Base-by-base conservation (phyloP, 2,113 vertebrate species). In the Promerops cafer region DNA sequence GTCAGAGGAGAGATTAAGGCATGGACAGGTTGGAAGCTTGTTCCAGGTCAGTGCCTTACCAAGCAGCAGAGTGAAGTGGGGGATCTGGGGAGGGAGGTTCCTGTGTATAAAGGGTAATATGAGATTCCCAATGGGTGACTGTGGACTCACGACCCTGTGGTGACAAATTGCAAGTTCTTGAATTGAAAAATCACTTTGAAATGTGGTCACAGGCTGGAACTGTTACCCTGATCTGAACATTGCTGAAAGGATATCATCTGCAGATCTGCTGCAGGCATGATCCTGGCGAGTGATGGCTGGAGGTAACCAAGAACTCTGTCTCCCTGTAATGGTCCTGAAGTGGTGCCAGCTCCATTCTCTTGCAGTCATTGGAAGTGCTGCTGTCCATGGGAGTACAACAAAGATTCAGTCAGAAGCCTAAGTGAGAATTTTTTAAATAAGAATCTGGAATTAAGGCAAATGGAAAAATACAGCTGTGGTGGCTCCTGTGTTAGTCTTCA, bases 111-210 rank as follows among this genome's bases (percentile, higher is more conserved):
- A 3, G 28, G 11, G 11, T 13, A 30, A 33, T 11, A 45, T 1
- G 53, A 60, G 7, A 52, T 61, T 79, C 61, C 72, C 57, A 64
- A 0, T n/a, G 74, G 45, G 70, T 64, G 59, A 50, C 66, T 37
- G 18, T 14, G 57, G 71, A 18, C 31, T 75, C 4, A 1, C 4
- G 3, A 47, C 20, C 39, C 40, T 0, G 1, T 1, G 6, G 39
- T 59, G 65, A 84, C 72, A 71, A 14, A 5, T 3, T 28, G 12
- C 44, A 39, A 69, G 54, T 54, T 37, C 35, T 80, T 52, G 17
- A 85, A n/a, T 42, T 82, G 49, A 16, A 11, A 50, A 30, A 44
- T 53, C 31, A 12, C 63, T 86, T 37, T 7, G 53, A 64, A 59
- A 64, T 37, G 40, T 47, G 75, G 23, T 18, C 30, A 8, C 21